Evolutionary conservation across 2,888 invertebrate species (phyloP).

Genomic region (Temnothorax unifasciatus): DNA sequence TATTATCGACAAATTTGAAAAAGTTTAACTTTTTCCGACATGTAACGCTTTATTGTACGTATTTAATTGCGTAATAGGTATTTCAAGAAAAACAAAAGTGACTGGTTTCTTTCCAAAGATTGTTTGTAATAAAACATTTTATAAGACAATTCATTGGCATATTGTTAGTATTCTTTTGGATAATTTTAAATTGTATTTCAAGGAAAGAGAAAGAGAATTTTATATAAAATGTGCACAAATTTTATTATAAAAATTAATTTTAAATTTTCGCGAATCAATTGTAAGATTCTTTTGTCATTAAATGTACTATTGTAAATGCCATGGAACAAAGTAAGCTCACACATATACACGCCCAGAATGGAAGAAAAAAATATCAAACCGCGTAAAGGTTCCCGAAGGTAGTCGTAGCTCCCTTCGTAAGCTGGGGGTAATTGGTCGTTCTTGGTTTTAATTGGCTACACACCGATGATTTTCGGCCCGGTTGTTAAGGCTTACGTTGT

Average conservation of each 20-base stretch:
- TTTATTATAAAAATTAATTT: background rate
- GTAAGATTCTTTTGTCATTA: background rate
- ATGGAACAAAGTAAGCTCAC: slow-evolving; percentile 14
- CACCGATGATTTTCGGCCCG: slow-evolving; percentile 77
- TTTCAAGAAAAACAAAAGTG: background rate
- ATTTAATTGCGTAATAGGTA: background rate
- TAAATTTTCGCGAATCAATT: background rate
- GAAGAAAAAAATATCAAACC: slow-evolving; percentile 27
- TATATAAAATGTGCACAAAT: background rate
- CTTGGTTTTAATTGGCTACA: slow-evolving; percentile 84
- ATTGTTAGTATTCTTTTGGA: background rate
- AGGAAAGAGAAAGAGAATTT: background rate
- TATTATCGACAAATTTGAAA: background rate
- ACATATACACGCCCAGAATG: background rate
- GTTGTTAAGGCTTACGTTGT: slow-evolving; percentile 84
- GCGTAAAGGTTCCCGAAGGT: slow-evolving; percentile 59
- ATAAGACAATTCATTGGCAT: background rate
- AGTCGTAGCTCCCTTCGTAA: slow-evolving; percentile 66
- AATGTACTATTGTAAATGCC: background rate
- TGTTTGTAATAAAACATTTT: background rate
- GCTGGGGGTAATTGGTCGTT: slow-evolving; percentile 82
- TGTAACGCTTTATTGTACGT: background rate
- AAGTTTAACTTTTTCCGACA: background rate
- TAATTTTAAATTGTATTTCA: background rate
- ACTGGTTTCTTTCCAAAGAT: background rate